Conservation (phyloP, 2,888 invertebrate species). For the Catocala sponsa region DNA sequence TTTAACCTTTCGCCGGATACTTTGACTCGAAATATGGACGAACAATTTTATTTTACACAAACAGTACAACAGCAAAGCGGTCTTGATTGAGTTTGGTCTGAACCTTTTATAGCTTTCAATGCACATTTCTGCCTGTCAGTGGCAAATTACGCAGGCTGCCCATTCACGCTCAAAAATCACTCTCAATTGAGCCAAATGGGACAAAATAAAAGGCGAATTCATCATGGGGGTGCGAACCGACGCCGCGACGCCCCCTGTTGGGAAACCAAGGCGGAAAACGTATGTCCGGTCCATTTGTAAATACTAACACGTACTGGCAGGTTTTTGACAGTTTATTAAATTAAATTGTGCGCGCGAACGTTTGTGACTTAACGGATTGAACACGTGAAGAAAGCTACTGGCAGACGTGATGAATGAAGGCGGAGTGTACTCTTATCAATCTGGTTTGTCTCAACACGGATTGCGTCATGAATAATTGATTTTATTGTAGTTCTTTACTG, state of each 20-base stretch:
- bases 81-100: slow-evolving; percentile 80
- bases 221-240: slow-evolving; percentile 79
- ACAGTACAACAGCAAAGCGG: slow-evolving; percentile 59
- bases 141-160: slow-evolving; percentile 84
- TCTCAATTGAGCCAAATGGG: slow-evolving; percentile 86
- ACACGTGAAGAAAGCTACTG: slow-evolving; percentile 33
- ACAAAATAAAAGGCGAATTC: slow-evolving; percentile 86
- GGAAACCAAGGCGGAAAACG: slow-evolving; percentile 82
- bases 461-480: background rate
- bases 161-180: slow-evolving; percentile 87
- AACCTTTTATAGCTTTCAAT: slow-evolving; percentile 84
- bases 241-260: slow-evolving; percentile 72
- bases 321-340: slow-evolving; percentile 83
- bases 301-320: slow-evolving; percentile 83
- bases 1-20: slow-evolving; percentile 47
- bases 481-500: background rate
- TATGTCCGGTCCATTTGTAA: slow-evolving; percentile 85
- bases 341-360: slow-evolving; percentile 75
- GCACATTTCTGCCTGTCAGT: slow-evolving; percentile 83
- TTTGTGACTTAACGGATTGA: slow-evolving; percentile 51
- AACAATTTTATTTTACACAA: slow-evolving; percentile 42
- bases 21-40: slow-evolving; percentile 30
- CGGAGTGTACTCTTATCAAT: slow-evolving; percentile 33
- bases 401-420: slow-evolving; percentile 35
- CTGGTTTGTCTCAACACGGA: slow-evolving; percentile 12